Evolutionary conservation across 2,113 vertebrate genomes (phyloP), one percentile per base, ranked within the genome.

Genomic region (Arenaria interpres): DNA sequence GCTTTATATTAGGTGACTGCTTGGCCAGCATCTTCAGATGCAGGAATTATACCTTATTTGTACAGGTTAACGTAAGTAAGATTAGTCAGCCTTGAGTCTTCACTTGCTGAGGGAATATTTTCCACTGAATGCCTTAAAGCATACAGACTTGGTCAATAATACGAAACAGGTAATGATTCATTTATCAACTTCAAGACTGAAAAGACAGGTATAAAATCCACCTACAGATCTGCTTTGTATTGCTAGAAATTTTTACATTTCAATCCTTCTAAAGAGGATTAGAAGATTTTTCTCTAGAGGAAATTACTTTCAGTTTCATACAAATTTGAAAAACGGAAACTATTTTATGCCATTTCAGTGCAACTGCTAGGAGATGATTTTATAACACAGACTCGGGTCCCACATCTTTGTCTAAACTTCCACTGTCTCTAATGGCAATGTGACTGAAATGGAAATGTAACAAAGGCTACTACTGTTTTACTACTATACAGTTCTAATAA

Each of bases 131-230:
- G 10, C 25, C 37, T 96, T 64, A 77, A 93, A 80, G 66, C 87
- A 77, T 46, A 79, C 22, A 88, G 66, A 74, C 35, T 84, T 81
- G 19, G 32, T 89, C 45, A 71, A 66, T n/a, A 92, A 77, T 32
- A 73, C 27, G 54, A 88, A 85, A 66, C 74, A 79, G 28, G 33
- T 62, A 88, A 91, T 53, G 45, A 87, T 37, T 76, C 35, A 93
- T 83, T 79, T 94, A 73, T 93, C 87, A 93, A 46, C 71, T 73
- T 81, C n/a, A 77, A 41, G 83, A 78, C 32, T 23, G 10, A 91
- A 95, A 95, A 95, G 45, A 83, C 66, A 85, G 62, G 37, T 85
- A 66, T 78, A 66, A 96, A 96, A 91, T 85, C 96, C 93, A 91
- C 84, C 87, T 93, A 89, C 81, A 77, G 37, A 82, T 80, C 57